Conservation (phyloP, 2,888 invertebrate genomes). For the Drosophila fungiperda region DNA sequence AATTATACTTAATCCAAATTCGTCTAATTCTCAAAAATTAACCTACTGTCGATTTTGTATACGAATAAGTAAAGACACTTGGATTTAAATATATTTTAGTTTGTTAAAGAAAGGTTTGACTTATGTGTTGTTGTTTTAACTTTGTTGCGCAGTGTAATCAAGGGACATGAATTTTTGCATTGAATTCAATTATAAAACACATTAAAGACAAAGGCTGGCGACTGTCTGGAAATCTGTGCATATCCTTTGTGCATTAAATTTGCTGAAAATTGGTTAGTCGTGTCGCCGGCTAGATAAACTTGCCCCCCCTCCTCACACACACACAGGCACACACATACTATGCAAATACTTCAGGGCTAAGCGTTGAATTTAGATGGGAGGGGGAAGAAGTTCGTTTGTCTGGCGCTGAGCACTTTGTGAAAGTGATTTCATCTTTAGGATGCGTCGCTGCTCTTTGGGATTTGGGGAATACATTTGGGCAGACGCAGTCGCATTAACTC, state of each 20-base stretch:
- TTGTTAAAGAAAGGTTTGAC: not conserved
- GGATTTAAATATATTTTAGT: no score
- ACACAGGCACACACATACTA: slow-evolving; percentile 9
- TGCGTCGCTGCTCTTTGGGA: slow-evolving; percentile 43
- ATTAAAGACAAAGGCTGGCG: slow-evolving; percentile 55
- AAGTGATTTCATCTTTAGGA: slow-evolving; percentile 67
- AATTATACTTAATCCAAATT: no score
- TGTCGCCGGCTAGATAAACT: slow-evolving; percentile 77
- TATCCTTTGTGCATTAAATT: slow-evolving; percentile 75
- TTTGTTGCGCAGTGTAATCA: slow-evolving; percentile 50
- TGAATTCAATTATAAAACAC: slow-evolving; percentile 76
- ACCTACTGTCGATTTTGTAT: no score
- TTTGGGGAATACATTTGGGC: slow-evolving; percentile 64
- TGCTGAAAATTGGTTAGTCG: slow-evolving; percentile 81
- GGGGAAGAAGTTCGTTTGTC: slow-evolving; percentile 23
- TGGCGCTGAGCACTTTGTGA: slow-evolving; percentile 66
- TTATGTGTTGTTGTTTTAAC: not conserved
- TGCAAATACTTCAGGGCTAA: slow-evolving; percentile 59
- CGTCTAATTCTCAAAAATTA: no score
- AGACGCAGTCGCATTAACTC: slow-evolving; percentile 61
- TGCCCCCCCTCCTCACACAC: slow-evolving; percentile 16
- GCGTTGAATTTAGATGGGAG: slow-evolving; percentile 38
- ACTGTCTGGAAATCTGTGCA: slow-evolving; percentile 62
- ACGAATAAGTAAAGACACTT: no score
- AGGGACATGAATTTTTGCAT: slow-evolving; percentile 61